Conservation (phyloP, 2,797 vertebrate species). For the Cirrhinus mrigala region DNA sequence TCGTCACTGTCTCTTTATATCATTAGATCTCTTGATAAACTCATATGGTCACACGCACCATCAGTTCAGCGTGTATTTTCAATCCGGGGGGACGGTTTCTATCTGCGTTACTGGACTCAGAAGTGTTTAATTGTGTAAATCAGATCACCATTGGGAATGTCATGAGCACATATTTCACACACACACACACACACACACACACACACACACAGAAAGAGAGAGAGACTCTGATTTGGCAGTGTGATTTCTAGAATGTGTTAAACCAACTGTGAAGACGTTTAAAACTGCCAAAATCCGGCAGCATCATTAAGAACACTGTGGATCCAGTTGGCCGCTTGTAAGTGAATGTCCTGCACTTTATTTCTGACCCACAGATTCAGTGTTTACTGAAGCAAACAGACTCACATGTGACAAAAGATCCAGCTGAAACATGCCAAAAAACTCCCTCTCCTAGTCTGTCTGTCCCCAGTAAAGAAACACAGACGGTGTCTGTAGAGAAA, state of each 20-base stretch:
- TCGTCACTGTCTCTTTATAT: not conserved
- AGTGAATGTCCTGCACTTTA: not conserved
- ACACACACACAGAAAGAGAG: not conserved
- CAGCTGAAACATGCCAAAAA: not conserved
- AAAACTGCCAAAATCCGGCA: not conserved
- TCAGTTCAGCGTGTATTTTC: not conserved
- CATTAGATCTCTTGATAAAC: not conserved
- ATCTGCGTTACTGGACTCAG: not conserved
- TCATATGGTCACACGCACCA: not conserved
- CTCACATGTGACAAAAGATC: not conserved
- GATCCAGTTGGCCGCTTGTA: not conserved
- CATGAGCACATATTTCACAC: not conserved
- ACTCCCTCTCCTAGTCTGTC: not conserved
- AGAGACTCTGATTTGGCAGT: slow-evolving; percentile 1
- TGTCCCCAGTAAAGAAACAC: not conserved
- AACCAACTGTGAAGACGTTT: slow-evolving; percentile 23
- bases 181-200: not conserved
- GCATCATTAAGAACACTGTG: not conserved
- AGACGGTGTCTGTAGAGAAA: not conserved
- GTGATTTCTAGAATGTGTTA: slow-evolving; percentile 19
- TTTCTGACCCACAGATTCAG: slow-evolving; percentile 23
- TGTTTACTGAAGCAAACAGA: slow-evolving; percentile 16
- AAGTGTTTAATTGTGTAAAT: not conserved
- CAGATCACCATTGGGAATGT: not conserved
- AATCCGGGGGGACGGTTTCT: not conserved